phyloP scores from a whole-genome alignment of 2,888 invertebrate species.

The Ommatoiulus sabulosus region DNA sequence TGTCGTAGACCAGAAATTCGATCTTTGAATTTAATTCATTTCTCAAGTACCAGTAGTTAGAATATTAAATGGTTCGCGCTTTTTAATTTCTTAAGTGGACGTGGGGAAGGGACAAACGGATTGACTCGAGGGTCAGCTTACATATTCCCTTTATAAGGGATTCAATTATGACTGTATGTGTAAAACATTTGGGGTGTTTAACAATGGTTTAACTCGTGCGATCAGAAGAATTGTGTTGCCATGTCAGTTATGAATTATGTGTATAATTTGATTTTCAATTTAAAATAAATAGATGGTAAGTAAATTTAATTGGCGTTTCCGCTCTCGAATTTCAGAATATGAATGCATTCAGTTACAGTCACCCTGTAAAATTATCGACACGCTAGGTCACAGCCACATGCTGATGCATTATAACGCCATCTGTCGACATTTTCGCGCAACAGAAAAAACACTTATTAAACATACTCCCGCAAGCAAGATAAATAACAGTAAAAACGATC shows the following conservation, averaged over 20 bases:
- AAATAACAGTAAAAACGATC: slow-evolving; percentile 10
- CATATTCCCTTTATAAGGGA: slow-evolving; percentile 34
- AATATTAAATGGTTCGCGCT: not conserved
- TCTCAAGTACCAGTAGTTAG: slow-evolving; percentile 9
- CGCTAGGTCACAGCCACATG: not conserved
- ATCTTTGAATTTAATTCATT: slow-evolving; percentile 25
- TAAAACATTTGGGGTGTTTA: slow-evolving; percentile 6
- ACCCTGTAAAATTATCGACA: not conserved
- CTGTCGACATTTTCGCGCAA: slow-evolving; percentile 2
- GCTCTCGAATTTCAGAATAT: not conserved
- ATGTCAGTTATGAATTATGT: slow-evolving; percentile 16
- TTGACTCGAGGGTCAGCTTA: slow-evolving; percentile 34
- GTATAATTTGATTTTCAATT: not conserved
- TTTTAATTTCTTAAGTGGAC: slow-evolving; percentile 31
- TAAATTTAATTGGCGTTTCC: not conserved
- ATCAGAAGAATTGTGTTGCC: slow-evolving; percentile 21
- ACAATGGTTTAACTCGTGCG: slow-evolving; percentile 10
- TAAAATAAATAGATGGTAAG: slow-evolving; percentile 34
- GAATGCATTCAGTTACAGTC: no score
- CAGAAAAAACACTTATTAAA: not conserved
- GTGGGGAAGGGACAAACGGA: not conserved
- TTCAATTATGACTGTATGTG: slow-evolving; percentile 12
- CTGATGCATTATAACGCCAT: not conserved
- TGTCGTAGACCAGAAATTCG: slow-evolving; percentile 24
- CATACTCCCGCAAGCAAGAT: not conserved